Evolutionary conservation across 1,140 invertebrate species (phyloP), one percentile per base, ranked within the genome.

Genomic region (Arion vulgaris): DNA sequence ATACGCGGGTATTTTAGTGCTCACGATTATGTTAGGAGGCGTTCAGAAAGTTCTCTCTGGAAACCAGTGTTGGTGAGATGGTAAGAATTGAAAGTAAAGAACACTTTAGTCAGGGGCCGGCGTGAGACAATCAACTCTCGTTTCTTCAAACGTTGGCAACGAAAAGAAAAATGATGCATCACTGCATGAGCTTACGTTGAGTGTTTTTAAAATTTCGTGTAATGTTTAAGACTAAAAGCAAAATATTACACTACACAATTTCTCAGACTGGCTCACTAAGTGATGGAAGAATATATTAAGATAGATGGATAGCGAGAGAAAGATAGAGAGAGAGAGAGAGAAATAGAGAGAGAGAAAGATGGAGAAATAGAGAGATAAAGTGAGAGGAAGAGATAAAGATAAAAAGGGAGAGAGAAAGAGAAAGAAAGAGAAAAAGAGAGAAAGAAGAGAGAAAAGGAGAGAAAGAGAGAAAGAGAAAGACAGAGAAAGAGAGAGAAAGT

Each of bases 251-350:
- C n/a, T n/a, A n/a, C n/a, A n/a, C n/a, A n/a, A n/a, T n/a, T n/a
- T n/a, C n/a, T n/a, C n/a, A n/a, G n/a, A n/a, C n/a, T n/a, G n/a
- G n/a, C n/a, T n/a, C n/a, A 76, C 76, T 77, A 83, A 41, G 76
- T 49, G 34, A 19, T 39, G 32, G 72, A 71, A 74, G 72, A 51
- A 74, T 36, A 32, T 32, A 76, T 57, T 81, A 45, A 28, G 26
- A 41, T 53, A 28, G n/a, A n/a, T n/a, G n/a, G n/a, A n/a, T n/a
- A n/a, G n/a, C n/a, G n/a, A n/a, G n/a, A n/a, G n/a, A n/a, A n/a
- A n/a, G n/a, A n/a, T n/a, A n/a, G n/a, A n/a, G n/a, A n/a, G n/a
- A n/a, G n/a, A n/a, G n/a, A n/a, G n/a, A n/a, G n/a, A n/a, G n/a
- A n/a, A n/a, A n/a, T n/a, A n/a, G n/a, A n/a, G n/a, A n/a, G n/a